A percentile compares a stretch with the other conserved stretches of the same genome.
Evolutionary conservation across 2,113 vertebrate species (phyloP).

Genomic region (Smithornis capensis): DNA sequence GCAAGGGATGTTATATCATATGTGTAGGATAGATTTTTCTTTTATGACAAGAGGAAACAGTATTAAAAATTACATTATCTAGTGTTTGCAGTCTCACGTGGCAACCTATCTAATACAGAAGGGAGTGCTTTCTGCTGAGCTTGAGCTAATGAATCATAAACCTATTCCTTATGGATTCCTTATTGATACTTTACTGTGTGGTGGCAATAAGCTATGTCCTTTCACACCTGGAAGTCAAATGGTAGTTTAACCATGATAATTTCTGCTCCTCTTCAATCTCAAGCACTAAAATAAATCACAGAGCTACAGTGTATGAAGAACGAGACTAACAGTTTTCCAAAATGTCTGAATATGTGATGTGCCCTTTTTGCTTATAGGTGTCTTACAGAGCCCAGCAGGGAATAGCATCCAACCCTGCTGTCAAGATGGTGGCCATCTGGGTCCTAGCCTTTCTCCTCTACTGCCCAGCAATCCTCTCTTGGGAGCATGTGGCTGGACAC

Average conservation of each 20-base stretch:
- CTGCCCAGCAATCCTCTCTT: constrained; percentile 83
- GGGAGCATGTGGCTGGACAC: constrained; percentile 55
- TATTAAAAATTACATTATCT: not conserved
- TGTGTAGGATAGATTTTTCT: not conserved
- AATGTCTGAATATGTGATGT: not conserved
- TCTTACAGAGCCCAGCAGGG: constrained; percentile 81
- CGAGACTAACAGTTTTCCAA: not conserved
- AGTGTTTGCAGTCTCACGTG: not conserved
- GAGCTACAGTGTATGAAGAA: not conserved
- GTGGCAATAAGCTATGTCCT: not conserved
- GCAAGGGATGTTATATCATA: not conserved
- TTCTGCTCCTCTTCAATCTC: not conserved
- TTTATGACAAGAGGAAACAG: not conserved
- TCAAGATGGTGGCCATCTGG: constrained; percentile 85
- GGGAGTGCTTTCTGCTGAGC: not conserved
- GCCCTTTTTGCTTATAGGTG: constrained; percentile 66
- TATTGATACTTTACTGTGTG: not conserved
- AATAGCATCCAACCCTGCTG: constrained; percentile 68
- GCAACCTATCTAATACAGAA: not conserved
- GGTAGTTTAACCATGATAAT: not conserved
- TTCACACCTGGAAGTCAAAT: not conserved
- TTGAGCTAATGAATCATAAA: not conserved
- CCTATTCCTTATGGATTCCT: not conserved
- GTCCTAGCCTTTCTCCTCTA: constrained; percentile 86
- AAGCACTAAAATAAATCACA: not conserved